phyloP scores from a whole-genome alignment of 1,140 invertebrate species.

The Magallana gigas region DNA sequence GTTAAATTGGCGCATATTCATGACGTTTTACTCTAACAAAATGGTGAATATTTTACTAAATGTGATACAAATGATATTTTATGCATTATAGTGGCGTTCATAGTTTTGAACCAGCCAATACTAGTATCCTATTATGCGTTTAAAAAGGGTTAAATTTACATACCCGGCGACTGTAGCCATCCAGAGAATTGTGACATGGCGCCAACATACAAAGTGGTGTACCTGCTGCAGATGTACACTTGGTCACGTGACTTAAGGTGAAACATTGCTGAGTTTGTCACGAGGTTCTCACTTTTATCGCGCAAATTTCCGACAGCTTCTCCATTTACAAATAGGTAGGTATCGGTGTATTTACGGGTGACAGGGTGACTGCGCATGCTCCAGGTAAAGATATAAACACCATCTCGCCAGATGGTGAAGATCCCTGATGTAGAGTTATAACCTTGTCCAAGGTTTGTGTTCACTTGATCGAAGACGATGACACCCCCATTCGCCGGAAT shows the following conservation, averaged over 20 bases:
- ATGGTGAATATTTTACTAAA: too few species aligned
- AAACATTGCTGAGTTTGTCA: not conserved
- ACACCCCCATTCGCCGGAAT: not conserved
- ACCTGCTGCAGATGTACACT: not conserved
- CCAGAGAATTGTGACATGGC: not conserved
- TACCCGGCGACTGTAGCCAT: not conserved
- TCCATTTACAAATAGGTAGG: not conserved
- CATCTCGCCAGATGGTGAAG: not conserved
- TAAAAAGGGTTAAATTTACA: too few species aligned
- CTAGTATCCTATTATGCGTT: too few species aligned
- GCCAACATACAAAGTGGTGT: not conserved
- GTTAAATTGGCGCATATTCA: too few species aligned
- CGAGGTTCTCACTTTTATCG: not conserved
- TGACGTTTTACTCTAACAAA: too few species aligned
- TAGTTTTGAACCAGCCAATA: too few species aligned
- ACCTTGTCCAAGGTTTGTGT: not conserved
- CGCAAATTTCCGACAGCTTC: not conserved
- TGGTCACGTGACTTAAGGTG: not conserved
- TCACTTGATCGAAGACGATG: not conserved
- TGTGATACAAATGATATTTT: too few species aligned
- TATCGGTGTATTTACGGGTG: not conserved
- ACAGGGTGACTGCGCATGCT: not conserved
- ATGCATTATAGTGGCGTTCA: too few species aligned
- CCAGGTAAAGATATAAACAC: not conserved
- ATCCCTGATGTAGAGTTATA: slow-evolving; percentile 8